Conservation (phyloP, 1,140 invertebrate genomes). For the Cherax destructor region DNA sequence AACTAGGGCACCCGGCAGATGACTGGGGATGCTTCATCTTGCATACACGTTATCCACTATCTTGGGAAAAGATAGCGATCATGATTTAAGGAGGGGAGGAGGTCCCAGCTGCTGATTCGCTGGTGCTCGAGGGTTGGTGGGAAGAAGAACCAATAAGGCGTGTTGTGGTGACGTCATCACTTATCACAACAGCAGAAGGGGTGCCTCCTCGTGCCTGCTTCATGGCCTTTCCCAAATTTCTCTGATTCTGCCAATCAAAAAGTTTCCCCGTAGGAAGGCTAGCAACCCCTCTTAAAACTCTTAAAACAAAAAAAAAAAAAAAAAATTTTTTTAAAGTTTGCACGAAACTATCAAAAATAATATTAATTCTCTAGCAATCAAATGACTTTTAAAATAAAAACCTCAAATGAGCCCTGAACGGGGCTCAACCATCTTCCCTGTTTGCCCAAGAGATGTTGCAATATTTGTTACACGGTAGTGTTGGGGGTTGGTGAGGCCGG, state of each 20-base stretch:
- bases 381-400: too few relatives aligned
- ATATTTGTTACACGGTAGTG: not conserved
- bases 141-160: not conserved
- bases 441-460: not conserved
- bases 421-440: not conserved
- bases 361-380: too few relatives aligned
- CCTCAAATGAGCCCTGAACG: not conserved
- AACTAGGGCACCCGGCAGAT: not conserved
- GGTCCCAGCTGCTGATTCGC: not conserved
- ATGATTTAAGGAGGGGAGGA: not conserved
- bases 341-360: too few relatives aligned
- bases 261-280: not conserved
- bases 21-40: not conserved
- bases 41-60: not conserved
- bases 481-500: not conserved
- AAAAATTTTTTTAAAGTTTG: too few relatives aligned
- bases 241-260: not conserved
- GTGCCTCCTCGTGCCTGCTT: slow-evolving; percentile 8
- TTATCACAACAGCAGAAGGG: not conserved
- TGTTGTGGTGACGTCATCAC: not conserved
- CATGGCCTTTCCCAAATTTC: not conserved
- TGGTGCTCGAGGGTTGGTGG: not conserved
- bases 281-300: not conserved
- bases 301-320: too few relatives aligned
- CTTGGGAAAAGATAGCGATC: slow-evolving; percentile 16